Conservation (phyloP, 2,113 vertebrate species). For the Pelusios castaneus region DNA sequence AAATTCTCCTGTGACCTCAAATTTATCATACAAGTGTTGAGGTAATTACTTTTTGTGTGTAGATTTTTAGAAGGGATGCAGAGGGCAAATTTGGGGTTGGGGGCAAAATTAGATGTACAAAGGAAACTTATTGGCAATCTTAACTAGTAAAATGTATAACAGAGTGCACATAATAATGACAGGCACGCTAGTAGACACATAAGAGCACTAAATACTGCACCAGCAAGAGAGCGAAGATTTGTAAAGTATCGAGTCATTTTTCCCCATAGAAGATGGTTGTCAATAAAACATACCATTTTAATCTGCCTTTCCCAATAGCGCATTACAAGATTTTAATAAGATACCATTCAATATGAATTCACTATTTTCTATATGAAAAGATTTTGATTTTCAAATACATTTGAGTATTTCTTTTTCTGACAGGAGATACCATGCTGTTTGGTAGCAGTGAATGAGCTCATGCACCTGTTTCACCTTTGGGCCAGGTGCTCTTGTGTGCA, state of each 20-base stretch:
- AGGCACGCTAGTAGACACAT: background rate
- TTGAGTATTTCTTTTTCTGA: slow-evolving; percentile 40
- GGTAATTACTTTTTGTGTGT: background rate
- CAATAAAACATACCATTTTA: slow-evolving; percentile 51
- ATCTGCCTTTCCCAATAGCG: slow-evolving; percentile 36
- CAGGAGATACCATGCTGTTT: background rate
- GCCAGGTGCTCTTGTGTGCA: slow-evolving; percentile 21
- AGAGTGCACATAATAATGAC: background rate
- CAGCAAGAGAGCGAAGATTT: slow-evolving; percentile 45
- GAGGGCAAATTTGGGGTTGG: too few species aligned
- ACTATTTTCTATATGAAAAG: slow-evolving; percentile 58
- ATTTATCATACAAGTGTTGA: background rate
- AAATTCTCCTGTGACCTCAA: background rate
- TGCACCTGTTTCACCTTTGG: background rate
- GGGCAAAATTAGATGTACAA: background rate
- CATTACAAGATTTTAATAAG: slow-evolving; percentile 63
- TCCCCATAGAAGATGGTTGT: background rate
- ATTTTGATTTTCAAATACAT: slow-evolving; percentile 54
- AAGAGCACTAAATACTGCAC: background rate
- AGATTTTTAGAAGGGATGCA: accelerated
- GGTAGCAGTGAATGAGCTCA: slow-evolving; percentile 15
- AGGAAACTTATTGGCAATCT: background rate
- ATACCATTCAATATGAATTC: slow-evolving; percentile 43
- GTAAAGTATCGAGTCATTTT: slow-evolving; percentile 18
- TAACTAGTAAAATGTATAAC: background rate